Evolutionary conservation across 2,888 invertebrate species (phyloP).

Genomic region (Clostera curtula): DNA sequence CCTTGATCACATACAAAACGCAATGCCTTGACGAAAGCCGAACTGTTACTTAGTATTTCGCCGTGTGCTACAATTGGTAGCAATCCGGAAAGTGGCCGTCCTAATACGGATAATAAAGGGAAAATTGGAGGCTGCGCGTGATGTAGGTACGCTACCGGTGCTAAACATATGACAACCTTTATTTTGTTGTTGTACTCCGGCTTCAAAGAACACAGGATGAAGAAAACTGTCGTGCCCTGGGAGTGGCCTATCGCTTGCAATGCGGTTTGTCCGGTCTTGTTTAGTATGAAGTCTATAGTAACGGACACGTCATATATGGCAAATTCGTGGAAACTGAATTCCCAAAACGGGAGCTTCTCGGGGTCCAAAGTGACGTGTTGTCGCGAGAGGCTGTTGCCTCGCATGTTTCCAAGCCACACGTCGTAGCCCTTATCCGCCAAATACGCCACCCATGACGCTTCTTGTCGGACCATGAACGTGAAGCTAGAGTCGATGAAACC

Average conservation of each 20-base stretch:
- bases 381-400: constrained; percentile 12
- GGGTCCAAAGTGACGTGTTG: constrained; percentile 5
- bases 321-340: constrained; percentile 12
- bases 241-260: constrained; percentile 10
- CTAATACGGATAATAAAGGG: constrained; percentile 1
- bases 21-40: background rate
- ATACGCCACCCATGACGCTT: constrained; percentile 18
- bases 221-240: constrained; percentile 7
- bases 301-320: constrained; percentile 9
- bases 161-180: constrained; percentile 6
- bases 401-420: constrained; percentile 11
- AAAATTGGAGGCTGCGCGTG: constrained; percentile 5
- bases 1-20: background rate
- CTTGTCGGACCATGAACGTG: constrained; percentile 24
- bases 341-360: constrained; percentile 8
- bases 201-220: constrained; percentile 3
- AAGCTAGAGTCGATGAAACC: constrained; percentile 24
- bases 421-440: constrained; percentile 64
- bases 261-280: constrained; percentile 1
- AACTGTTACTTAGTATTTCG: background rate
- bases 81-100: background rate
- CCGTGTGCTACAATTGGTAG: background rate
- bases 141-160: constrained; percentile 18
- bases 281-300: constrained; percentile 9
- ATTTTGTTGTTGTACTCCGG: constrained; percentile 11